These are phyloP conservation scores for Galago senegalensis DNA, from an alignment of 2,797 vertebrate species.

Conservation along the genomic window DNA sequence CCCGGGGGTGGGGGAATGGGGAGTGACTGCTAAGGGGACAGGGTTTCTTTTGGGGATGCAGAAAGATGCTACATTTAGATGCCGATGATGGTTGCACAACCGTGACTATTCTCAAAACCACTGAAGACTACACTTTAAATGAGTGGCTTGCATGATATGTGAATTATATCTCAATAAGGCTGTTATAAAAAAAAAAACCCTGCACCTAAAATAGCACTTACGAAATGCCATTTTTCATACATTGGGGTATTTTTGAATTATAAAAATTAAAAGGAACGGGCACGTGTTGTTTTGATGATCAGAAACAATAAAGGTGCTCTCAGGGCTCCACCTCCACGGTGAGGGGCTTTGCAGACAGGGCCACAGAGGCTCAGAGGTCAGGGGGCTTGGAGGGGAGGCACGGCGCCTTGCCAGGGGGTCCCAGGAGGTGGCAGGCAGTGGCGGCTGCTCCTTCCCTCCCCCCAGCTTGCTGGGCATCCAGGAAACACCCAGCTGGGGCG, in stretches of 20 bases:
- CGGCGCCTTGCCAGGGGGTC: not conserved
- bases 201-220: not conserved
- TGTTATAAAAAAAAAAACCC: not conserved
- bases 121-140: not conserved
- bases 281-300: not conserved
- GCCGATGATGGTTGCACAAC: not conserved
- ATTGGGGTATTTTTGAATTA: not conserved
- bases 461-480: not conserved
- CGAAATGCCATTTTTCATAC: not conserved
- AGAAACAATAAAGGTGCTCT: not conserved
- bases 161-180: slow-evolving; percentile 3
- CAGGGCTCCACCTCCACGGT: fast-evolving
- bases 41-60: not conserved
- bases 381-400: not conserved
- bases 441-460: not conserved
- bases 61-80: not conserved
- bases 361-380: not conserved
- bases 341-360: not conserved
- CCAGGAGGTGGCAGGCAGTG: not conserved
- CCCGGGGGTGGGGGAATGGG: fast-evolving
- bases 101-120: not conserved
- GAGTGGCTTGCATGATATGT: not conserved
- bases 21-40: not conserved
- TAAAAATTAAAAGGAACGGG: not conserved
- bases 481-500: not conserved